Percentiles rank a stretch among this genome's conserved stretches.
Conservation (phyloP, 2,113 vertebrate species). For the Upupa epops region DNA sequence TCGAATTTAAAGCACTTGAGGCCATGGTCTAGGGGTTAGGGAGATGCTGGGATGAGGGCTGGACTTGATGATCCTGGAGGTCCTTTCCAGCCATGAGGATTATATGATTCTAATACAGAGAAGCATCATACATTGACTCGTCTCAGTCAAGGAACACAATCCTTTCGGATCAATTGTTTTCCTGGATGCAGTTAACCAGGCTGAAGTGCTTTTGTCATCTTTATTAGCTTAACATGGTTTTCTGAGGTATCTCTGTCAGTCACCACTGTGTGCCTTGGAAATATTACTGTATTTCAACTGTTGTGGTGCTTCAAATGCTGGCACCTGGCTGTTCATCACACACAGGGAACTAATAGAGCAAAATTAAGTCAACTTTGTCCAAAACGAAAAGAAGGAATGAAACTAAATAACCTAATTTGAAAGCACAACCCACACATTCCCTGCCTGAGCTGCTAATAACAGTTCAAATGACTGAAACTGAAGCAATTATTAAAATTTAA, state of each 20-base stretch:
- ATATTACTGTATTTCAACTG: background rate
- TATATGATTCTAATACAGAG: background rate
- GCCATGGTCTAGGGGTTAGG: no score
- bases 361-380: background rate
- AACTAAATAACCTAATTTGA: conserved; percentile 26
- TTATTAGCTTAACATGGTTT: background rate
- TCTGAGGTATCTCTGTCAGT: background rate
- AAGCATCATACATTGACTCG: background rate
- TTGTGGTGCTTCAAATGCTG: background rate
- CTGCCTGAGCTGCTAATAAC: conserved; percentile 21
- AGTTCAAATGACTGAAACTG: conserved; percentile 23
- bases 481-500: conserved; percentile 46
- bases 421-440: background rate
- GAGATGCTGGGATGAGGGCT: no score
- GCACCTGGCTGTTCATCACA: background rate
- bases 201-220: background rate
- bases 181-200: background rate
- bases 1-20: no score
- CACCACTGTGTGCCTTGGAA: background rate
- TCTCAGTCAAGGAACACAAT: background rate
- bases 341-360: fast-evolving
- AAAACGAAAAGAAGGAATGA: background rate
- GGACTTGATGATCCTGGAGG: no score
- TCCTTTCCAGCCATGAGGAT: no score
- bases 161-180: background rate